Evolutionary conservation across 2,113 vertebrate genomes (phyloP), one percentile per base, ranked within the genome.

Genomic region (Mugil cephalus): DNA sequence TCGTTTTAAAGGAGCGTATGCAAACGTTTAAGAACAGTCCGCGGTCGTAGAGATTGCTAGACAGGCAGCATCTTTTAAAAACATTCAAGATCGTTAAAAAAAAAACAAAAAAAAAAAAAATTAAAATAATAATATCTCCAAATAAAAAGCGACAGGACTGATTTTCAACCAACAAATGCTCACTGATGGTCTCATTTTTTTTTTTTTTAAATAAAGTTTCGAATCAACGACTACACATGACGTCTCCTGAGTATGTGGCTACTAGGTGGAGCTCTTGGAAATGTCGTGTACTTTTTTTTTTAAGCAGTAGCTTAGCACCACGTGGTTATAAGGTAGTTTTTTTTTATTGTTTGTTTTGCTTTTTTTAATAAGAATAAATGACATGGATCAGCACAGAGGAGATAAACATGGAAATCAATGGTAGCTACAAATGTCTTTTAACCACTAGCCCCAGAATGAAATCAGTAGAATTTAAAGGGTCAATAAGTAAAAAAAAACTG

Each of bases 11-110:
- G 24, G 24, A 89, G 83, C 84, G 84, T 90, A 90, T 89, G 89
- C 90, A 93, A 89, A 90, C 30, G 61, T 86, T 30, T 83, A 76
- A 89, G 85, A 93, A 94, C 93, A 94, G 92, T 94, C 91, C 89
- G 84, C 85, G 91, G 91, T 94, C 92, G 65, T 89, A 85, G 84
- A 84, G 87, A 90, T 92, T 89, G 90, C 83, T 89, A 86, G 87
- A 91, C 91, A 90, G 92, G 88, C 89, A 93, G 87, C 88, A 75
- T 92, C 66, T 88, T 85, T 87, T 84, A 45, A 53, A 90, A 90
- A 93, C 89, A 93, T 93, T 93, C 89, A 92, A 91, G 54, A 69
- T 30, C 24, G 24, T 30, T 30, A 30, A 30, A 30, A 30, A 30
- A 45, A 61, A 83, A 80, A 74, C 39, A 52, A 84, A 87, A 61